phyloP scores from a whole-genome alignment of 30 jellyfish, hydroid and myxozoan genomes.

The Aurelia sp. region DNA sequence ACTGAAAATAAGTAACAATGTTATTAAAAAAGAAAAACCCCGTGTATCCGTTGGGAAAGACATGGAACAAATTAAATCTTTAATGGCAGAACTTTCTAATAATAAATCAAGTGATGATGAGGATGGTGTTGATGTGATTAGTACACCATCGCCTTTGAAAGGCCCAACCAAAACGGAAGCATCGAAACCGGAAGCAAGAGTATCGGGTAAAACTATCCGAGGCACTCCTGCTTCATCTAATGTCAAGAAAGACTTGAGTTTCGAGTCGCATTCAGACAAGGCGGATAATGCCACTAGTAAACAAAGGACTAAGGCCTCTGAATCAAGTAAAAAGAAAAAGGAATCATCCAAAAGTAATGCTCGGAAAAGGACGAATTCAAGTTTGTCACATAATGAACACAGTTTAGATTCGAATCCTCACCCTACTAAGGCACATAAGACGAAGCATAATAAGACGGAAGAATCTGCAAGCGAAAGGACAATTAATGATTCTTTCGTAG shows the following conservation, averaged over 20 bases:
- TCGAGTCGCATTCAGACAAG: slow-evolving; percentile 1
- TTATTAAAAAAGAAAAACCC: slow-evolving; percentile 26
- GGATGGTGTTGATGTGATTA: slow-evolving; percentile 50
- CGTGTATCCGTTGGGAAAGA: slow-evolving; percentile 64
- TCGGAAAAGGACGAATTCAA: slow-evolving; percentile 29
- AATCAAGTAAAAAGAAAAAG: background rate
- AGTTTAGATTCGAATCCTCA: slow-evolving; percentile 8
- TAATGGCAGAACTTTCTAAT: slow-evolving; percentile 53
- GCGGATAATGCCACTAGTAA: background rate
- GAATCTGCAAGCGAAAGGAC: background rate
- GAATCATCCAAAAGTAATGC: background rate
- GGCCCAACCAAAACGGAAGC: slow-evolving; percentile 4
- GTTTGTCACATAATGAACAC: slow-evolving; percentile 19
- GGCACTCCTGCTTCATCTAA: slow-evolving; percentile 46
- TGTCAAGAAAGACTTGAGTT: slow-evolving; percentile 38
- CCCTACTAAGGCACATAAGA: background rate
- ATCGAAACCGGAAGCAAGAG: slow-evolving; percentile 18
- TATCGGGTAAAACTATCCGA: slow-evolving; percentile 46
- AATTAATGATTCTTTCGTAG: background rate
- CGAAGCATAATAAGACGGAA: background rate
- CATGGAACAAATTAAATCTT: slow-evolving; percentile 53
- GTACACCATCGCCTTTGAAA: slow-evolving; percentile 64
- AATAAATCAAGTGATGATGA: slow-evolving; percentile 54
- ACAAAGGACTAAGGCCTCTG: slow-evolving; percentile 26
- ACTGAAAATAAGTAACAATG: background rate